Evolutionary conservation across 2,113 vertebrate genomes (phyloP), one percentile per base, ranked within the genome.

Genomic region (Nestor notabilis): DNA sequence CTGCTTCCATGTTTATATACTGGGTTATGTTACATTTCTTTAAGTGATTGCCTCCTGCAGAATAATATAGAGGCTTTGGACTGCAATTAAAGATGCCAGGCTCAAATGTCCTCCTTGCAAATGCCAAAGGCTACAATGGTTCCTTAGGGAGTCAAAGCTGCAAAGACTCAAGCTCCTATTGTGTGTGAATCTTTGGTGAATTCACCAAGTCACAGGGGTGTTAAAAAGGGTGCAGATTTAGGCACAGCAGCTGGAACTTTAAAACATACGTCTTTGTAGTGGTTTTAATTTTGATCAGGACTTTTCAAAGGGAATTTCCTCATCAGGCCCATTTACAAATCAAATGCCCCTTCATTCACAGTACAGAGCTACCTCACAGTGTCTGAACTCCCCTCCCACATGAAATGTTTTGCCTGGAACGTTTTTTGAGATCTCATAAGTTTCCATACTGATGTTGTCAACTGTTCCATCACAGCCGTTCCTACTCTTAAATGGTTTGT

Each of bases 11-110:
- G 29, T 50, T 71, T 83, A 41, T 76, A 35, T 5, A 28, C 25
- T 60, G 20, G 4, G 64, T 80, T 72, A 41, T 43, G 35, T 39
- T 39, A 39, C 39, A 39, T 8, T 39, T 39, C 39, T 39, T 39
- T 39, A 74, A 88, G 3, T 60, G 33, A 52, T 33, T 84, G 25
- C 5, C 14, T 84, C 43, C 25, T 0, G 0, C 43, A 83, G 16
- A 29, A 77, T 37, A 63, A 50, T 17, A 11, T 27, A 70, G 39
- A 41, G 5, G 66, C 15, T 76, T 39, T 41, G 47, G 37, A 65
- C 35, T 50, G 31, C 39, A 87, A 52, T 39, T 55, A 72, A 72
- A 80, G 17, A 39, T 37, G 31, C 27, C 4, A 4, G 7, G 63
- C 41, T 69, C 23, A 63, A 63, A 46, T 71, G 9, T 39, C 77